Conservation (phyloP, 2,113 vertebrate genomes). For the Apeltes quadracus region DNA sequence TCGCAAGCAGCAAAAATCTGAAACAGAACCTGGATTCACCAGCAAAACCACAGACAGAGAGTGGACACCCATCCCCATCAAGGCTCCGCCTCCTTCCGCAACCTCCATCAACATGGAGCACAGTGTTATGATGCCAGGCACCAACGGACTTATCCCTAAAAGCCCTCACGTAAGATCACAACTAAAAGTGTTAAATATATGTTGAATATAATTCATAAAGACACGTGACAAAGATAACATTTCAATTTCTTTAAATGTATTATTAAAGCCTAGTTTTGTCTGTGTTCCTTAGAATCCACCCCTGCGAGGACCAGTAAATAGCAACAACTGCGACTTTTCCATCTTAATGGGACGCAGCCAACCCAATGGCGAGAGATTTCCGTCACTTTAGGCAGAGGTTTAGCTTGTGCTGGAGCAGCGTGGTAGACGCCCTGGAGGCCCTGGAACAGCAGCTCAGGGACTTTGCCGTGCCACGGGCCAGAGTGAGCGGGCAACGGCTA, state of each 20-base stretch:
- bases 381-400: conserved; percentile 79
- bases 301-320: background rate
- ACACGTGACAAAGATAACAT: background rate
- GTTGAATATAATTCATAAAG: background rate
- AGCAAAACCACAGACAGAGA: conserved; percentile 1
- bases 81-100: conserved; percentile 56
- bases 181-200: background rate
- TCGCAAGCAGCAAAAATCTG: conserved; percentile 36
- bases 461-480: conserved; percentile 80
- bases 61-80: conserved; percentile 1
- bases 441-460: conserved; percentile 79
- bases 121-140: background rate
- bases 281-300: conserved; percentile 65
- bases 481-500: conserved; percentile 71
- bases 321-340: conserved; percentile 53
- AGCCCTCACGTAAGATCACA: conserved; percentile 47
- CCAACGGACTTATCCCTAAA: conserved; percentile 6
- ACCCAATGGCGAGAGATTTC: conserved; percentile 76
- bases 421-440: conserved; percentile 69
- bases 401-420: conserved; percentile 76
- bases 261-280: background rate
- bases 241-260: background rate
- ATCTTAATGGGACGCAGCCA: conserved; percentile 74
- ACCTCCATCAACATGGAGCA: conserved; percentile 44
- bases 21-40: conserved; percentile 16